These are phyloP conservation scores for Linurgus olivaceus DNA, from an alignment of 2,797 vertebrate species.

Conservation along the genomic window DNA sequence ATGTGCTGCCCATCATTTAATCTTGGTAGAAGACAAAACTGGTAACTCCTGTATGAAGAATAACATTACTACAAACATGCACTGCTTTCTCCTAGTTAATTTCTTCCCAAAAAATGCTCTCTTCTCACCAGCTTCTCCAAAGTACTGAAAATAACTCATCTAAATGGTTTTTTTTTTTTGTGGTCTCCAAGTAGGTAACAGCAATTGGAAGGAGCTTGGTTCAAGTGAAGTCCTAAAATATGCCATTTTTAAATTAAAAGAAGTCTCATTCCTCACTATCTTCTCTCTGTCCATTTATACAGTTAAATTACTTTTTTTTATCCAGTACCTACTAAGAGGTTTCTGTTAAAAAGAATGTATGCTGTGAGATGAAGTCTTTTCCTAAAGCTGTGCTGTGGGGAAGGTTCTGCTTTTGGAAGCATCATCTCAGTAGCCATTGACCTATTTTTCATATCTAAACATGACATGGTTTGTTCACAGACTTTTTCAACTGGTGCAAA, in stretches of 20 bases:
- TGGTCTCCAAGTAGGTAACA: neutral
- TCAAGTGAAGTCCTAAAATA: neutral
- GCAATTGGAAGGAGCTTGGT: neutral
- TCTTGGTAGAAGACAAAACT: neutral
- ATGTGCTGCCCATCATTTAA: neutral
- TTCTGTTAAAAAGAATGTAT: neutral
- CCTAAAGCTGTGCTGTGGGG: neutral
- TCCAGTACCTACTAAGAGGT: neutral
- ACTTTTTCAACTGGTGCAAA: neutral
- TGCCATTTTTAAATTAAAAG: neutral
- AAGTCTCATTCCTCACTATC: neutral
- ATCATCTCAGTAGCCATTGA: neutral
- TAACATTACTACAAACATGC: neutral
- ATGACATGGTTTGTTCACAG: neutral
- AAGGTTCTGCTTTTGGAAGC: slow-evolving; percentile 10
- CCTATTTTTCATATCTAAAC: neutral
- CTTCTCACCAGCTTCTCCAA: neutral
- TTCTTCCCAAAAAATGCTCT: neutral
- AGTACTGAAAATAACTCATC: neutral
- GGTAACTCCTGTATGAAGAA: neutral
- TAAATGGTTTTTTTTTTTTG: neutral
- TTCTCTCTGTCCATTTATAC: neutral
- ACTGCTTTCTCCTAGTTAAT: neutral
- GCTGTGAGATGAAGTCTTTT: neutral
- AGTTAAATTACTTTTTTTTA: neutral